Conservation (phyloP, 2,113 vertebrate species). For the Phycodurus eques region DNA sequence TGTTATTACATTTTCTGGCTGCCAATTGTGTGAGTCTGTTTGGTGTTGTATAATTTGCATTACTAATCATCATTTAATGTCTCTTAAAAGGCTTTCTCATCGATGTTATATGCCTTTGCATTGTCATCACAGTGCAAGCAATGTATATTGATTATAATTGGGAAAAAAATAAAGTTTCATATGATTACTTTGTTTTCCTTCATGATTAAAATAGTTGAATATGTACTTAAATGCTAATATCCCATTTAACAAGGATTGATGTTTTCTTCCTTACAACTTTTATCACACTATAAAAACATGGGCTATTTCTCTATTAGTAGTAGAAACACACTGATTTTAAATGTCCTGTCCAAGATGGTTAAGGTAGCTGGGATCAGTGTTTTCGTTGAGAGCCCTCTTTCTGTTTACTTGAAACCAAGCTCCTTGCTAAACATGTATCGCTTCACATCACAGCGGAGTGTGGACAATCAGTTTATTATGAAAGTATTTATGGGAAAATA, state of each 20-base stretch:
- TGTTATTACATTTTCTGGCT: neutral
- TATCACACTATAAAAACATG: no score
- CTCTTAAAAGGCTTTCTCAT: no score
- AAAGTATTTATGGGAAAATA: constrained; percentile 70
- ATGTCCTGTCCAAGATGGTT: no score
- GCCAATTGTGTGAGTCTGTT: neutral
- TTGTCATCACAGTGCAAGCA: neutral
- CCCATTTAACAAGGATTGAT: neutral
- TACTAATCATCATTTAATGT: neutral
- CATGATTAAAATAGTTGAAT: neutral
- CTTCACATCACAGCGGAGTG: neutral
- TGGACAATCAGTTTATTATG: constrained; percentile 26
- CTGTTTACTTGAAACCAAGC: no score
- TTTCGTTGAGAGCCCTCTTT: no score
- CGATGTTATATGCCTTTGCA: neutral
- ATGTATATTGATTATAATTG: neutral
- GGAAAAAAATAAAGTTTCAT: neutral
- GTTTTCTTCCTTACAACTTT: no score
- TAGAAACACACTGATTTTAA: no score
- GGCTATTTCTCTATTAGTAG: no score
- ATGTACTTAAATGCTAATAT: neutral
- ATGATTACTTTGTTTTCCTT: neutral
- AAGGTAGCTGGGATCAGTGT: no score
- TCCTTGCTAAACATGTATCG: no score
- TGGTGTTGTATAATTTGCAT: neutral